Evolutionary conservation across 2,113 vertebrate species (phyloP).

Genomic region (Notothenia coriiceps): DNA sequence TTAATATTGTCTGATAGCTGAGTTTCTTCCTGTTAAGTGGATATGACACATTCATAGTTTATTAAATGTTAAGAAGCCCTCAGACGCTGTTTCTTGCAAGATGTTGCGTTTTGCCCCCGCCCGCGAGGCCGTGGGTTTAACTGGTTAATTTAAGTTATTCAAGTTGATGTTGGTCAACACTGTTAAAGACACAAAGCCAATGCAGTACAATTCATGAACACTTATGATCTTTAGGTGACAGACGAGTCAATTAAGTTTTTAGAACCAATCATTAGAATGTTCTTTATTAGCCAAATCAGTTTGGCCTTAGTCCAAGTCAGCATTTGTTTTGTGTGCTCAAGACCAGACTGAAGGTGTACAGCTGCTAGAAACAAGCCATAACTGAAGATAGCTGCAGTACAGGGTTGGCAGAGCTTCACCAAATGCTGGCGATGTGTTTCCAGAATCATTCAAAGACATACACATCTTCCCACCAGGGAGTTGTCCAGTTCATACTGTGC

Average conservation of each 20-base stretch:
- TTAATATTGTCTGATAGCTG: no score
- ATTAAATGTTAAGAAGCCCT: no score
- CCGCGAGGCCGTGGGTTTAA: no score
- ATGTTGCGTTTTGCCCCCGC: no score
- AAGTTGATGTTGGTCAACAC: neutral
- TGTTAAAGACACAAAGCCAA: neutral
- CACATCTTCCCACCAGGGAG: conserved; percentile 16
- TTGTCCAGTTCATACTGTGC: conserved; percentile 12
- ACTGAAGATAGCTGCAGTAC: conserved; percentile 1
- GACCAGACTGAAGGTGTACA: conserved; percentile 16
- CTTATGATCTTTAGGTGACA: neutral
- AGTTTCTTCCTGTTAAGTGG: no score
- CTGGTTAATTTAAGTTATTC: neutral
- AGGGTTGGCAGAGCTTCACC: conserved; percentile 22
- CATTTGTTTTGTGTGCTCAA: neutral
- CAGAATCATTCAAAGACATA: conserved; percentile 13
- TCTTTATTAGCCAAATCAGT: conserved; percentile 1
- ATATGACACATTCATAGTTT: no score
- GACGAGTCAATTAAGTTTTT: neutral
- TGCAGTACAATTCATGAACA: neutral
- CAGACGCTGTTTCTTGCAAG: no score
- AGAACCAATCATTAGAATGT: neutral
- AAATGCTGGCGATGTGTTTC: conserved; percentile 14
- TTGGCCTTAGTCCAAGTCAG: conserved; percentile 2
- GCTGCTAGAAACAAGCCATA: conserved; percentile 2